Evolutionary conservation across 2,888 invertebrate genomes (phyloP).

Genomic region (Euzetes globulus): DNA sequence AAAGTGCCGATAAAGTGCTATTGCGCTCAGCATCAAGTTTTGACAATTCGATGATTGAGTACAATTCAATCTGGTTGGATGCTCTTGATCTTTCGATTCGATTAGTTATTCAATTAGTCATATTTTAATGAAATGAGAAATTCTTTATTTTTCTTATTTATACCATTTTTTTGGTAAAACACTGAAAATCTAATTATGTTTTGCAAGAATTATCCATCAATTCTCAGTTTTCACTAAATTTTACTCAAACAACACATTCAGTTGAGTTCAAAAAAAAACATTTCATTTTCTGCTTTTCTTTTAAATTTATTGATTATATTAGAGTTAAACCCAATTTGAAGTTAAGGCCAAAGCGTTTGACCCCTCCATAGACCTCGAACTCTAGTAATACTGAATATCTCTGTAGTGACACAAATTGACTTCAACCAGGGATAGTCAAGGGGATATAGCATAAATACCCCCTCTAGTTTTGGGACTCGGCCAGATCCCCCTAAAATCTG

Average conservation of each 20-base stretch:
- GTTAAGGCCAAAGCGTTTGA: slow-evolving; percentile 10
- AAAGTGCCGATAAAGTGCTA: neutral
- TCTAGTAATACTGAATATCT: neutral
- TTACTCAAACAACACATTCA: too few relatives aligned
- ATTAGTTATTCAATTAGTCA: neutral
- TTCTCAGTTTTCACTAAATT: too few relatives aligned
- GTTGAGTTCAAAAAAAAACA: too few relatives aligned
- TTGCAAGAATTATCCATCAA: too few relatives aligned
- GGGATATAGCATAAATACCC: too few relatives aligned
- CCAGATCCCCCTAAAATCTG: too few relatives aligned
- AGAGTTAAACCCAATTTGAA: neutral
- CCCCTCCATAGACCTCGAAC: neutral
- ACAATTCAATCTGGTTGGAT: neutral
- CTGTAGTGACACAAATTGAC: slow-evolving; percentile 7
- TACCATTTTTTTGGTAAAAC: too few relatives aligned
- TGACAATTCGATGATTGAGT: neutral
- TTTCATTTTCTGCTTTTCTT: too few relatives aligned
- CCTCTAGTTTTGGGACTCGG: too few relatives aligned
- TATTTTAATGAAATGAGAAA: neutral
- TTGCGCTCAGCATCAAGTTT: neutral
- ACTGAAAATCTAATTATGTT: too few relatives aligned
- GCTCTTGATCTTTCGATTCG: neutral
- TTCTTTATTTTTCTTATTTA: neutral
- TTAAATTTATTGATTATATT: neutral
- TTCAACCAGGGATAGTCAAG: too few relatives aligned